Percentiles rank a stretch among this genome's conserved stretches.
Conservation (phyloP, 2,888 invertebrate genomes). For the Drosophila helvetica region DNA sequence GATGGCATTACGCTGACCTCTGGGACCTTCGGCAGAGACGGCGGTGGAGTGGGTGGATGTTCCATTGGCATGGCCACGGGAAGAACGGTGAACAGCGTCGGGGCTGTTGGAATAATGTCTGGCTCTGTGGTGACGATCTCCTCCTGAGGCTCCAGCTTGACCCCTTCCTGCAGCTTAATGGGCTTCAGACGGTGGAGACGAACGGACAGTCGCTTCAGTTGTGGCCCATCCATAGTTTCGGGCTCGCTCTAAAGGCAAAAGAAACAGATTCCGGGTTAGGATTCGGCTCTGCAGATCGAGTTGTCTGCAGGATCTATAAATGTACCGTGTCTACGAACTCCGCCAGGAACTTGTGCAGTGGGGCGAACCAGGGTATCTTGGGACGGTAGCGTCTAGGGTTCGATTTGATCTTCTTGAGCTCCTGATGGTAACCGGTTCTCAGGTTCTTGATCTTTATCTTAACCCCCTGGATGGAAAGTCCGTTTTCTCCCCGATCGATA, state of each 20-base stretch:
- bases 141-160: constrained; percentile 32
- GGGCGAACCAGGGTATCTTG: constrained; percentile 57
- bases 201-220: constrained; percentile 51
- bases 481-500: constrained; percentile 24
- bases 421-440: constrained; percentile 58
- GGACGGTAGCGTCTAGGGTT: constrained; percentile 51
- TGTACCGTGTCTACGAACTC: constrained; percentile 57
- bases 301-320: not conserved
- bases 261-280: not conserved
- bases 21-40: constrained; percentile 14
- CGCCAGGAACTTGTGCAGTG: constrained; percentile 55
- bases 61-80: constrained; percentile 22
- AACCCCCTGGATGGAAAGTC: constrained; percentile 46
- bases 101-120: not conserved
- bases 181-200: constrained; percentile 58
- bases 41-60: constrained; percentile 30
- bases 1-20: constrained; percentile 4
- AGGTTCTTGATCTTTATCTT: constrained; percentile 67
- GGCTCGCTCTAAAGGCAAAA: constrained; percentile 13
- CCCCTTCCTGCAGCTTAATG: constrained; percentile 22
- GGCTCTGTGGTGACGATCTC: constrained; percentile 3
- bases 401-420: constrained; percentile 54
- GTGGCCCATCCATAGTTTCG: not conserved
- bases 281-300: not conserved
- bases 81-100: constrained; percentile 26